Percentiles rank a stretch among this genome's conserved stretches.
phyloP scores from a whole-genome alignment of 2,797 vertebrate genomes.

The Hirundo rustica region DNA sequence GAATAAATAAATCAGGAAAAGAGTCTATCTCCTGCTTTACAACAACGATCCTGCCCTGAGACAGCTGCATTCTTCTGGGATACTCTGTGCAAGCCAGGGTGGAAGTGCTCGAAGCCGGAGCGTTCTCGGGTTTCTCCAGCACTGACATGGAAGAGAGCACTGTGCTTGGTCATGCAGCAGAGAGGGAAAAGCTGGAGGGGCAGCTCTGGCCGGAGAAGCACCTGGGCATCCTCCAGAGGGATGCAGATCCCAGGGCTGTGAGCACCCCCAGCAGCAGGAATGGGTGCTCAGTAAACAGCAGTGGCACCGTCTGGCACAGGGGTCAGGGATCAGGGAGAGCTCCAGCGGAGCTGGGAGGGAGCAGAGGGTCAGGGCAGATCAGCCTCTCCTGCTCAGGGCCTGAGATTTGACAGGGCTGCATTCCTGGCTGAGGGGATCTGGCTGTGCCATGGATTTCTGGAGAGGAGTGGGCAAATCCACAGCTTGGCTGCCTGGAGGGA shows the following conservation, averaged over 20 bases:
- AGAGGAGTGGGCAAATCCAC: background rate
- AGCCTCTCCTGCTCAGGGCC: background rate
- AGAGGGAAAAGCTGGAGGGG: background rate
- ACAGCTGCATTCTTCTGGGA: background rate
- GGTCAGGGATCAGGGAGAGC: slow-evolving; percentile 10
- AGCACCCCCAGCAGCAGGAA: background rate
- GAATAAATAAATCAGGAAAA: slow-evolving; percentile 54
- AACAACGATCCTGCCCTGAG: background rate
- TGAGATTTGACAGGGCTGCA: slow-evolving; percentile 59
- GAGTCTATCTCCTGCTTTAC: background rate
- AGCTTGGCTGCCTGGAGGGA: background rate
- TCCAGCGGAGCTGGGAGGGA: background rate
- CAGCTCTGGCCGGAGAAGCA: background rate
- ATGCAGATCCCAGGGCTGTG: fast-evolving
- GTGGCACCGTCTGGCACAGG: background rate
- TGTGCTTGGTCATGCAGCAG: background rate
- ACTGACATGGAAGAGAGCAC: fast-evolving
- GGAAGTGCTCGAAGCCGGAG: background rate
- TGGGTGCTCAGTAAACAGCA: background rate
- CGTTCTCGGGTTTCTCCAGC: fast-evolving
- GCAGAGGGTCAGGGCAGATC: slow-evolving; percentile 47
- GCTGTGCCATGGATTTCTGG: background rate
- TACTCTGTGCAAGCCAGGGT: background rate
- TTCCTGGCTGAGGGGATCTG: slow-evolving; percentile 53
- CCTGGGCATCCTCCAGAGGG: background rate